Base-by-base conservation (phyloP, 2,888 invertebrate genomes). In the Dascillus cervinus region DNA sequence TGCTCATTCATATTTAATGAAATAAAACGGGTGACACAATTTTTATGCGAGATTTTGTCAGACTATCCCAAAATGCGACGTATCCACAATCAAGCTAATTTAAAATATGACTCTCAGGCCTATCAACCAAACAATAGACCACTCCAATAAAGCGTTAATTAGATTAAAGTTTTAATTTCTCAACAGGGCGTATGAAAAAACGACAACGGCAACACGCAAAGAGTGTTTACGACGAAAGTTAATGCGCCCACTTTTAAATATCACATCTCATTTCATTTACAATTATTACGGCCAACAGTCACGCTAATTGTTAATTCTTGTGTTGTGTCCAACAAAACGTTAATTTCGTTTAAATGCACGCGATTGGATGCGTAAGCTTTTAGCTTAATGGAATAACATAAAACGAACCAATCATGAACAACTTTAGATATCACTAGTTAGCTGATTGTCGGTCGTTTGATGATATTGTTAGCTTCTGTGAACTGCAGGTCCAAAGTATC, bases 271-370 rank as follows among this genome's bases (percentile, higher is more conserved):
- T 45, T 42, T 38, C 37, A 26, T 30, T 36, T 36, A 28, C 41
- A 39, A 38, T 40, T 40, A 44, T 40, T 42, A 41, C 37, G 39
- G 21, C 26, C 22, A 13, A 24, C 31, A 29, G 45, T 39, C 50
- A 51, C 51, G 51, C 41, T 30, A 49, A 34, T 43, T 35, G 47
- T 49, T 51, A 51, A 59, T 60, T 57, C 56, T 50, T 52, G 44
- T 46, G 49, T 55, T 58, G n/a, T n/a, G 59, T 59, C 55, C 43
- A 51, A 61, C 60, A 60, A 59, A 61, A 59, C 58, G 60, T 52
- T 59, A 57, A 59, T 58, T 56, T 53, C 43, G 42, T 43, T 47
- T 49, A 48, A 47, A 43, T 42, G 48, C 52, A 53, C 55, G 57
- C 58, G 50, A 60, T 61, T 58, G 59, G 60, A 39, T 49, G 52